Percentiles rank a stretch among this genome's conserved stretches.
These are phyloP conservation scores for Nemoura dubitans DNA, from an alignment of 2,888 invertebrate species.

Conservation along the genomic window DNA sequence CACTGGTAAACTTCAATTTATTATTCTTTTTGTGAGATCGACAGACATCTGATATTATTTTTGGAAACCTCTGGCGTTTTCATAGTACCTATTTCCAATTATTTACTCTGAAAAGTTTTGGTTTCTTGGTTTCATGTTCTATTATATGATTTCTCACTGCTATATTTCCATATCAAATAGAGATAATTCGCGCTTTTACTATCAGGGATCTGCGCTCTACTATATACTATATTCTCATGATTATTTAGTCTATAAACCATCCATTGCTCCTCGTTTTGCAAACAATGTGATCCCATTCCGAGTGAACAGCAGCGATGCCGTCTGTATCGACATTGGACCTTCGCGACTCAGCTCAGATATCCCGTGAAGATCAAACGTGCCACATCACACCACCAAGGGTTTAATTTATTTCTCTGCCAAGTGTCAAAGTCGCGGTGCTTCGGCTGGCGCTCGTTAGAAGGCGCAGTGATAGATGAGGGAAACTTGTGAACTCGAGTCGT, in stretches of 20 bases:
- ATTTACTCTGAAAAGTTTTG: not conserved
- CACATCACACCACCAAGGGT: not conserved
- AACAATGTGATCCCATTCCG: not conserved
- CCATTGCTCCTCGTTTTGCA: not conserved
- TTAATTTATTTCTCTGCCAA: not conserved
- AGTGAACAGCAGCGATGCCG: not conserved
- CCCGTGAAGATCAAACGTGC: not conserved
- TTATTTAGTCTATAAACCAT: too few relatives aligned
- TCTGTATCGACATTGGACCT: not conserved
- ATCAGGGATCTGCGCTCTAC: not conserved
- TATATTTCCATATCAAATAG: too few relatives aligned
- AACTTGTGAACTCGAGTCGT: constrained; percentile 25
- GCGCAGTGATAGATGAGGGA: constrained; percentile 15
- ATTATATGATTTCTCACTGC: not conserved
- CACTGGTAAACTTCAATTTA: too few relatives aligned
- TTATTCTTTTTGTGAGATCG: too few relatives aligned
- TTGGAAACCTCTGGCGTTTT: not conserved
- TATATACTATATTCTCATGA: not conserved
- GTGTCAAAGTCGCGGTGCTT: constrained; percentile 22
- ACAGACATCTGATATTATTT: too few relatives aligned
- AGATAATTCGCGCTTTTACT: too few relatives aligned
- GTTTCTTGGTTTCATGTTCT: not conserved
- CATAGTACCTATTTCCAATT: not conserved
- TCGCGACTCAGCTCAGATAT: not conserved
- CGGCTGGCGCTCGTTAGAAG: not conserved